Evolutionary conservation across 2,888 invertebrate species (phyloP), one percentile per base, ranked within the genome.

Genomic region (Perdita meconis): DNA sequence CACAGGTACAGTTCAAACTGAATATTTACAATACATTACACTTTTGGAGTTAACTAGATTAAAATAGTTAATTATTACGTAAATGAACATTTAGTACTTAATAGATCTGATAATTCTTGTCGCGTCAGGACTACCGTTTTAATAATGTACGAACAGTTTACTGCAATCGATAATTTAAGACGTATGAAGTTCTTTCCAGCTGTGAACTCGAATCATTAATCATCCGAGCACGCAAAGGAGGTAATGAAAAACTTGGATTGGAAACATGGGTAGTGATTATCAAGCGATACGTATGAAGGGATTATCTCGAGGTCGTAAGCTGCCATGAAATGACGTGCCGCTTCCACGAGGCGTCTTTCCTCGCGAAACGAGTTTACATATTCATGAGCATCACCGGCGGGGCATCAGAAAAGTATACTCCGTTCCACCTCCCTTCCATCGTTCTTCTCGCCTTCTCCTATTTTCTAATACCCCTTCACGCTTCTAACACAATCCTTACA

Each of bases 281-380:
- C 50, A 67, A 63, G 65, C 74, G 76, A 84, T 80, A 77, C 69
- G 74, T 73, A 75, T 66, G 74, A 78, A 66, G 72, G 82, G 78
- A 81, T 84, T 83, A 82, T 81, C 85, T 70, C 53, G 78, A 73
- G 72, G 71, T 74, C 71, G 72, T 78, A 82, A 64, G 75, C 73
- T 60, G 67, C 82, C 78, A 71, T 72, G 72, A 81, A 87, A 87
- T 84, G 85, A 84, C 84, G 83, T 76, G 72, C 71, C 79, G 73
- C 78, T 75, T 84, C 70, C 57, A 67, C 66, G 81, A 81, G 80
- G 82, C 75, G 81, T 80, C 83, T 84, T 83, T 82, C 84, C 80
- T 86, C 84, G 82, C 87, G 86, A 87, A 87, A 88, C 80, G 84
- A 77, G 78, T 85, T 89, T 89, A 88, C 88, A 89, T 89, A 89